Base-by-base conservation (phyloP, 2,888 invertebrate genomes). In the Spodoptera littoralis region DNA sequence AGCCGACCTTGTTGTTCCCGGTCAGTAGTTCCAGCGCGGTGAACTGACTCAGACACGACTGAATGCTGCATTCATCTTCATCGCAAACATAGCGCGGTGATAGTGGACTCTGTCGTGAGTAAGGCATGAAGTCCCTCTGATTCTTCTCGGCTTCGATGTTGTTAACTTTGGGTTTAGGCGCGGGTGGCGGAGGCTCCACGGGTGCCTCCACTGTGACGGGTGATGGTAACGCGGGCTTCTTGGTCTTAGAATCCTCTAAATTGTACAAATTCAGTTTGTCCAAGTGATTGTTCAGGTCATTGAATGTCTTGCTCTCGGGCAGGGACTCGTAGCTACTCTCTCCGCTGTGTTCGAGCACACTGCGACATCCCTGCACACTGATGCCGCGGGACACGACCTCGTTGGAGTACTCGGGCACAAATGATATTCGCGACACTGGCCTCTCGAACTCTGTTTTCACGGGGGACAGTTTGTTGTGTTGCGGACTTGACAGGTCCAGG, bases 1-100 rank as follows among this genome's bases (percentile, higher is more conserved):
- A 99, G 60, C 97, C 97, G 52, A 99, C 99, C 91, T 98, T 98
- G 90, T 99, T 99, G 87, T 97, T 97, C 0, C 98, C 99, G 0
- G 97, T 98, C 91, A 99, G 96, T 22, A 98, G 93, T 88, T 99
- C 99, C 13, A 98, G 95, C 0, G 97, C 97, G 0, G 98, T 99
- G 91, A 99, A 99, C 88, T 98, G 98, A 84, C 97, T 97, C 57
- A 99, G 96, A 87, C 99, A 99, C 0, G 98, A 98, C 81, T 97
- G 97, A 55, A 99, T 96, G 24, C 98, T 97, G 88, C 97, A 97
- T 79, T 98, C 98, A 47, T 97, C 97, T 60, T 97, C 97, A 75
- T 96, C 96, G 82, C 96, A 96, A 44, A 96, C 95, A 84, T 97
- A 97, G 18, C 97, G 95, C 0, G 96, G 95, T 1, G 96, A 95